Base-by-base conservation (phyloP, 2,888 invertebrate species). In the Brachyopa scutellaris region DNA sequence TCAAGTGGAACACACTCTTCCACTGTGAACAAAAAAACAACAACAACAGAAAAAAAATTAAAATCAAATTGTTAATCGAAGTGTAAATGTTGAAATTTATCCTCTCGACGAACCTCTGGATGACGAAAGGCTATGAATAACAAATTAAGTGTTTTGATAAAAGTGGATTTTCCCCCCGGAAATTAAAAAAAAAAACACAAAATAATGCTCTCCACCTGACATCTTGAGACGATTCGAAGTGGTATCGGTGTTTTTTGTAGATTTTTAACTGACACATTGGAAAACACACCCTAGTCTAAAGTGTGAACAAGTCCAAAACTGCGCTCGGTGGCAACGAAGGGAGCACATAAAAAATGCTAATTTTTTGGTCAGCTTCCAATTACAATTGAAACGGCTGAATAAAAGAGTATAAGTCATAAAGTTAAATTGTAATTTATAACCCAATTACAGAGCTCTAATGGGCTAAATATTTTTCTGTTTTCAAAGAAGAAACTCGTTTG, bases 381-480 rank as follows among this genome's bases (percentile, higher is more conserved):
- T 49, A 36, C 42, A 53, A 62, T 53, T 62, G 36, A n/a, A n/a
- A n/a, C n/a, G n/a, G 69, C 42, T 42, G 42, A 19, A 42, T 31
- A 45, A 19, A 33, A 11, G 11, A 36, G 57, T 26, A 49, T 8
- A 73, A 55, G 47, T 51, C 33, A 17, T 45, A 45, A 36, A 62
- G 62, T 40, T 72, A 23, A 72, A 72, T 64, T 72, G 62, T 53
- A 36, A 72, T 72, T 72, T 72, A 72, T 72, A 33, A 33, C 33
- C 13, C 47, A 49, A 49, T 26, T 49, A 26, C 13, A 8, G 4
- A 26, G 8, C 11, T 6, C 26, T 26, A 26, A 26, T 26, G 26
- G 6, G 6, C 26, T 26, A 5, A 26, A 26, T 26, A 5, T 26
- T 6, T 26, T 26, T 26, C 6, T 6, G 6, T n/a, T n/a, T n/a